Base-by-base conservation (phyloP, 2,113 vertebrate genomes). In the Ornithorhynchus anatinus region DNA sequence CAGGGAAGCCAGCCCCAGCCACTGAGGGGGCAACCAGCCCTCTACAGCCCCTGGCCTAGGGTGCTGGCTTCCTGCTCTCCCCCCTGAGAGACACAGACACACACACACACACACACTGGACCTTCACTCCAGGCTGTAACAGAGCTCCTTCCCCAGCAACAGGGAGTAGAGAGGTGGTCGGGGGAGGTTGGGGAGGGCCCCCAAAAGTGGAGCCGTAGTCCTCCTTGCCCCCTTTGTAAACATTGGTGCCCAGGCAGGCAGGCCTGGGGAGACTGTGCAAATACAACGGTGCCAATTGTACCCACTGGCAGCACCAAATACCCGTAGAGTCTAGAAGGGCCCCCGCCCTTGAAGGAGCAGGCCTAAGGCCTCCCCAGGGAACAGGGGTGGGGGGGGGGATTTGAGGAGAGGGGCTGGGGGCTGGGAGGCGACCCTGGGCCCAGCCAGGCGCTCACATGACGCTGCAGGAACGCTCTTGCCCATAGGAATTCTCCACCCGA, bases 151-250 rank as follows among this genome's bases (percentile, higher is more conserved):
- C 43, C 79, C 36, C 39, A 72, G 69, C 83, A 79, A 65, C 36
- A 65, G 22, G 31, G 57, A 29, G 9, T 59, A 62, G 53, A 67
- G 62, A 47, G n/a, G n/a, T n/a, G n/a, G n/a, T n/a, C n/a, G n/a
- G n/a, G n/a, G n/a, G n/a, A n/a, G n/a, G n/a, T n/a, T n/a, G n/a
- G n/a, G n/a, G n/a, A n/a, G n/a, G n/a, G n/a, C n/a, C n/a, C n/a
- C n/a, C n/a, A n/a, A n/a, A n/a, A n/a, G 35, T 75, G 69, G 50
- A 36, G 68, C 32, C 51, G 31, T 51, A 76, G 54, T 76, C 59
- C 51, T 57, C 51, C 39, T 69, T 71, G 39, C 59, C 78, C n/a
- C 56, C 62, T 75, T 72, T 81, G 75, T 83, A 87, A 85, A 87
- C 77, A 85, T 48, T 75, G 59, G 66, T 38, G 76, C 23, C 66